Base-by-base conservation (phyloP, 2,113 vertebrate species). In the Aplodontia rufa region DNA sequence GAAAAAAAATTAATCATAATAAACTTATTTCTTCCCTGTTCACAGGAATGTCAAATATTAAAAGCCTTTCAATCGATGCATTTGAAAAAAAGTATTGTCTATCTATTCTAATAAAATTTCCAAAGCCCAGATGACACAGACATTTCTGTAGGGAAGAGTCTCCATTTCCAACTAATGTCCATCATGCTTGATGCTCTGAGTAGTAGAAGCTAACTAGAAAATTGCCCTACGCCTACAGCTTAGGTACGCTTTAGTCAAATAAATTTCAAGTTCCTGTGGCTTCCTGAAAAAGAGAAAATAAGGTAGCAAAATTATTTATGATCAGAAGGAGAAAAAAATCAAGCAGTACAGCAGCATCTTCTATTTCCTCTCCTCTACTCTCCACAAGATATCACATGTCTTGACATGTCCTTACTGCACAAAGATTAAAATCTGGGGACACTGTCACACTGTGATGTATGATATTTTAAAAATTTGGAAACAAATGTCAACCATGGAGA, bases 221-320 rank as follows among this genome's bases (percentile, higher is more conserved):
- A 58, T 51, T 49, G 42, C 49, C 37, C 12, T 30, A 68, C 47
- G 16, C n/a, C 47, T 66, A 0, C 32, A 22, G 6, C 9, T 76
- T 83, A 71, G 10, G 35, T 58, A 17, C 40, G 35, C 26, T 71
- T 24, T 45, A 30, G 62, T 35, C 75, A 76, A 58, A 53, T 62
- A 88, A 68, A 64, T 71, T 35, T 40, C 47, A 62, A 90, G 60
- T 40, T 55, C n/a, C 45, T 53, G 12, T 55, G 58, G 20, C 40
- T 96, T 90, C 72, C 71, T 53, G n/a, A 5, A 49, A 87, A 64
- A 78, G 60, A 76, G 42, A 95, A 94, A 90, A 86, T 32, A 30
- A n/a, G n/a, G 9, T 53, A 78, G 53, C 22, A 93, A 55, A 83
- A 32, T 16, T 47, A 78, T 35, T 20, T 40, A 19, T 66, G 62